Percentiles rank a stretch among this genome's conserved stretches.
Evolutionary conservation across 1,140 invertebrate genomes (phyloP).

Genomic region (Solenopsis fugax): DNA sequence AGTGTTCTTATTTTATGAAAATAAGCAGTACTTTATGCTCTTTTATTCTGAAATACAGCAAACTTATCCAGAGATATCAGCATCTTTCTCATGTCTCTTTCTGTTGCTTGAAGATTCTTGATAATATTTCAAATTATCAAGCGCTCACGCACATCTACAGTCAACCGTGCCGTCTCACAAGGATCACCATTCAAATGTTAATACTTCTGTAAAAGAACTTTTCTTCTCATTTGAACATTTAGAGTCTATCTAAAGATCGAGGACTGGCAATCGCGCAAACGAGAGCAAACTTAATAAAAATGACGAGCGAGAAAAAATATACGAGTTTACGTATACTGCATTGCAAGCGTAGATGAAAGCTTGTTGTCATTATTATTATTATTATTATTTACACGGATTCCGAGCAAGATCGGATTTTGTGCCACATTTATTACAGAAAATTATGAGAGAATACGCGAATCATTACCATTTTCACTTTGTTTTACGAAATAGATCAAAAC

Average conservation of each 20-base stretch:
- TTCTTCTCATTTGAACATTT: conserved; percentile 41
- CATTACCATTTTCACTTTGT: neutral
- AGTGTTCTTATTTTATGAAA: neutral
- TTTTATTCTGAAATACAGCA: neutral
- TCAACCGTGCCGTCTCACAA: neutral
- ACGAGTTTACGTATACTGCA: neutral
- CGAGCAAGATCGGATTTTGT: neutral
- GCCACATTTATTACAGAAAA: conserved; percentile 25
- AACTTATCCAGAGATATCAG: neutral
- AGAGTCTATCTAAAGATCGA: conserved; percentile 16
- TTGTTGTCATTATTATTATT: neutral
- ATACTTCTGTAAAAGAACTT: conserved; percentile 1
- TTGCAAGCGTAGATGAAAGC: conserved; percentile 8
- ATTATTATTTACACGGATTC: conserved; percentile 21
- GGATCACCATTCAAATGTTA: neutral
- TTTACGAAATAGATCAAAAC: neutral
- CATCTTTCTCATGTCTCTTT: neutral
- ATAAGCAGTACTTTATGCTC: neutral
- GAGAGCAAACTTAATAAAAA: conserved; percentile 37
- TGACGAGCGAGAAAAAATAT: neutral
- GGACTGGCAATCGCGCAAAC: conserved; percentile 10
- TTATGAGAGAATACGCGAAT: neutral
- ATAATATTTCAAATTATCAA: conserved; percentile 33
- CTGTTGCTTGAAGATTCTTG: neutral
- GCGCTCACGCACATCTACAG: neutral